Evolutionary conservation across 2,113 vertebrate genomes (phyloP).

Genomic region (Erythrocercus mccallii): DNA sequence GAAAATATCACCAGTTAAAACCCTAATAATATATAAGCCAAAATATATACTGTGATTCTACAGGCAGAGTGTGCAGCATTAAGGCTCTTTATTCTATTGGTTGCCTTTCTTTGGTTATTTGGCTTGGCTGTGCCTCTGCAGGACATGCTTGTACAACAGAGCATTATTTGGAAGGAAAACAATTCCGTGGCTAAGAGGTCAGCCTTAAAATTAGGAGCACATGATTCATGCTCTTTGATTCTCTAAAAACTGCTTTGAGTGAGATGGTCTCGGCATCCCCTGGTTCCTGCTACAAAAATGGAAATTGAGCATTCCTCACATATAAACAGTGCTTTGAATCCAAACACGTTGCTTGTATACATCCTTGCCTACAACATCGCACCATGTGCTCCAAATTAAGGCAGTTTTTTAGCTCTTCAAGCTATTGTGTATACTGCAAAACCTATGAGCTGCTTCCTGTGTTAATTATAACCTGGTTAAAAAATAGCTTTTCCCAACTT

Average conservation of each 20-base stretch:
- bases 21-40: not conserved
- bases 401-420: not conserved
- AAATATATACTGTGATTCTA: not conserved
- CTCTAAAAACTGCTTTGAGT: not conserved
- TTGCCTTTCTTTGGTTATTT: not conserved
- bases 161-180: not conserved
- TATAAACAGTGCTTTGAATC: not conserved
- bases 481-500: constrained; percentile 1
- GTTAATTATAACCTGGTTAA: not conserved
- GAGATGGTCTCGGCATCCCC: not conserved
- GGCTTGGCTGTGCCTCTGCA: not conserved
- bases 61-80: not conserved
- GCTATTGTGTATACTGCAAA: not conserved
- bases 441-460: not conserved
- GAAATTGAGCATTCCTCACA: not conserved
- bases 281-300: not conserved
- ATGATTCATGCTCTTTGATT: not conserved
- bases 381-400: not conserved
- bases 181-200: not conserved
- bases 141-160: not conserved
- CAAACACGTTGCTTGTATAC: not conserved
- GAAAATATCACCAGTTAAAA: not conserved
- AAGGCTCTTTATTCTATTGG: not conserved
- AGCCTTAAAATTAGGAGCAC: not conserved
- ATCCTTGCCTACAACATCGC: not conserved